Evolutionary conservation across 2,888 invertebrate species (phyloP), one percentile per base, ranked within the genome.

Genomic region (Ligdia adustata): DNA sequence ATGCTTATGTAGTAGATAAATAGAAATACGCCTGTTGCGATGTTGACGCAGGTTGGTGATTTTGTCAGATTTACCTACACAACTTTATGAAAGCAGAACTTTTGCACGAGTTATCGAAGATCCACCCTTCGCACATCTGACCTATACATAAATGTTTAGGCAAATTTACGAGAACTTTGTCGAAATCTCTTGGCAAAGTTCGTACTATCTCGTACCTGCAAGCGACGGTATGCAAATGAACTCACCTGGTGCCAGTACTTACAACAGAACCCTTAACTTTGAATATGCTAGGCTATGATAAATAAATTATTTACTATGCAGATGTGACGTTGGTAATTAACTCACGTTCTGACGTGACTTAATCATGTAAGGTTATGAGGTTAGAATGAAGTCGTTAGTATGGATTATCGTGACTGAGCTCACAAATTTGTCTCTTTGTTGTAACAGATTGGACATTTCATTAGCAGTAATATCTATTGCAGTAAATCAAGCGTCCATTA

Each of bases 191-290:
- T 29, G 5, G 1, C 15, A 24, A 26, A 34, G 15, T 46, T 13
- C 13, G 37, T 18, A 27, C 41, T 41, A 48, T 42, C 37, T 35
- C 27, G 40, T 5, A 33, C 39, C 34, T 41, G 44, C 41, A 45
- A 34, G 34, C 32, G 15, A 56, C n/a, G 57, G 53, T 66, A 69
- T 67, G 65, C 60, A 65, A 69, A 69, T 61, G 47, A 55, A 45
- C 40, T 20, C 52, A 46, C 33, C 46, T 49, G 48, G 13, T 37
- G 14, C 1, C 7, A 18, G 24, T 24, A 13, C 26, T 22, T 31
- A 41, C 41, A 46, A 7, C 20, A n/a, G 14, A 28, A 47, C 48
- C 52, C 40, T 45, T 29, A 29, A 48, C 27, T 26, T 37, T 37
- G 43, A 35, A 42, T 33, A 34, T 34, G 28, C 20, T 35, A 24